Evolutionary conservation across 2,888 invertebrate genomes (phyloP), one percentile per base, ranked within the genome.

Genomic region (Drosophila sordidula): DNA sequence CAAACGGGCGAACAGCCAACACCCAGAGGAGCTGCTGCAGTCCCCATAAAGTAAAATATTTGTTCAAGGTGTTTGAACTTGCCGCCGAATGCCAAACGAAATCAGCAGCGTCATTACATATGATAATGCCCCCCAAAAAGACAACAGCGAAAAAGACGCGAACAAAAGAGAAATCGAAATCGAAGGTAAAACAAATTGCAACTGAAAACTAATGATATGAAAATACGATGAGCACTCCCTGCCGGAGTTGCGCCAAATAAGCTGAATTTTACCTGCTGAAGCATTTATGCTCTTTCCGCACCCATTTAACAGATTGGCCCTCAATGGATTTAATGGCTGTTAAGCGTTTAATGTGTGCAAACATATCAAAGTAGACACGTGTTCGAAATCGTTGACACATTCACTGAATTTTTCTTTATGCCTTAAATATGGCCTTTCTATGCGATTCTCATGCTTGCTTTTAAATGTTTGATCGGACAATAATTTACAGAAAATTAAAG

Each of bases 31-130:
- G 38, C 32, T 12, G 68, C 34, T 47, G 50, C 34, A 44, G 12
- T 41, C 39, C 41, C 41, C 58, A 70, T 75, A 57, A 72, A 78
- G 70, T 73, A 63, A 87, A 86, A 89, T 86, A 86, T 86, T 86
- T 87, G 81, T 80, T 87, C 86, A 87, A 86, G 89, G 89, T 90
- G 85, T 90, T 86, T 90, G 84, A 75, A 78, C 80, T 88, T 42
- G 67, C 44, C 62, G 49, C 36, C 73, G 54, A 71, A 65, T 67
- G 56, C 63, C 69, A 75, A 89, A 70, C 68, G 70, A 70, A 85
- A 84, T 85, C 89, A 89, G 68, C 80, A 70, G 66, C 72, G 68
- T 89, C 90, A 83, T 90, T 89, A 90, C 90, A 89, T 90, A 90
- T 89, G 89, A 89, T 89, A 90, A 90, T 90, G 87, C 46, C 47